Evolutionary conservation across 2,888 invertebrate species (phyloP).

Genomic region (Lasioglossum lativentre): DNA sequence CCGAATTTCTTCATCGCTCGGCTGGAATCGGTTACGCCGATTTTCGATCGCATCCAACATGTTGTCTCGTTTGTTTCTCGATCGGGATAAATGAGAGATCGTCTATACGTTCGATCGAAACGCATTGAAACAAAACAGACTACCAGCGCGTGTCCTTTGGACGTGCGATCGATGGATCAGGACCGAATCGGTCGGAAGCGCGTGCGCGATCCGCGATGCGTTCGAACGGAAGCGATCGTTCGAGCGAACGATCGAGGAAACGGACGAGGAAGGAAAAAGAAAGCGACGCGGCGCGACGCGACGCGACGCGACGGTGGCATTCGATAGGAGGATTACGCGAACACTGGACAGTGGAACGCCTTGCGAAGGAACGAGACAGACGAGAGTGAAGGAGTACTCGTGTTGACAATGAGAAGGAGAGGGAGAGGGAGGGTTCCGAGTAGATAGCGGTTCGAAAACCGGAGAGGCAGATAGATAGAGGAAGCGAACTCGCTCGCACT

Average conservation of each 20-base stretch:
- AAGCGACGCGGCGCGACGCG: not conserved
- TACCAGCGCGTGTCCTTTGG: not conserved
- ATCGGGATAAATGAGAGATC: not conserved
- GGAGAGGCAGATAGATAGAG: constrained; percentile 52
- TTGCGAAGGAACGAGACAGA: constrained; percentile 16
- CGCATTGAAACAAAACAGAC: not conserved
- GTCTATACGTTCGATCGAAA: not conserved
- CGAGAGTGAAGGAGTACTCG: not conserved
- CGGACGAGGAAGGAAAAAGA: not conserved
- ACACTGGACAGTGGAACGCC: not conserved
- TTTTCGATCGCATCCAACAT: not conserved
- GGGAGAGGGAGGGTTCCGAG: constrained; percentile 13
- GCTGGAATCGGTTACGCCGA: no score
- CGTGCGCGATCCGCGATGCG: not conserved
- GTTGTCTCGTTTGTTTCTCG: not conserved
- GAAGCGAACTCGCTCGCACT: constrained; percentile 16
- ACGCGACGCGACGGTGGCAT: not conserved
- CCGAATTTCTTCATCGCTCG: not conserved
- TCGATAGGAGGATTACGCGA: not conserved
- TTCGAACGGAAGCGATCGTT: not conserved
- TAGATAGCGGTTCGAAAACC: constrained; percentile 49
- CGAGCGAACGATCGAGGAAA: not conserved
- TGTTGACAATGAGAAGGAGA: not conserved
- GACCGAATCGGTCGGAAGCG: not conserved
- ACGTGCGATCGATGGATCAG: not conserved